Conservation (phyloP, 92 coral and sea anemone genomes). For the Umimayanthus kanabou region DNA sequence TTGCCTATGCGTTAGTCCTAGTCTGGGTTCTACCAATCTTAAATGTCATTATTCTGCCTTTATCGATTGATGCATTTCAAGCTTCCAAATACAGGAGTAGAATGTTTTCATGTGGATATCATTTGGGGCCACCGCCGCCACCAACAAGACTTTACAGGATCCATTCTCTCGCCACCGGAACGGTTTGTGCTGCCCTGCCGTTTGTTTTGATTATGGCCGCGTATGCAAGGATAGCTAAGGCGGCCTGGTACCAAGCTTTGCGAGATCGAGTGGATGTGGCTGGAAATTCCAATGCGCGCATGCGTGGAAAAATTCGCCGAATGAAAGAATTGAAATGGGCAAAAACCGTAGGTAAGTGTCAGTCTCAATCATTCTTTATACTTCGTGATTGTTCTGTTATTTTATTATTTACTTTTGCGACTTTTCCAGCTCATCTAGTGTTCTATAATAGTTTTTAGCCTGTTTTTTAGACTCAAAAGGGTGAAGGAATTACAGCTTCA, state of each 20-base stretch:
- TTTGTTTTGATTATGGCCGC: neutral
- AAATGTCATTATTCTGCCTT: slow-evolving; percentile 1
- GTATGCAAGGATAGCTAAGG: slow-evolving; percentile 17
- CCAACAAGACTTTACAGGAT: slow-evolving; percentile 1
- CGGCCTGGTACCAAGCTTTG: slow-evolving; percentile 32
- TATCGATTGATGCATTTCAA: slow-evolving; percentile 6
- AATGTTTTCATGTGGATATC: neutral
- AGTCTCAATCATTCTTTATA: neutral
- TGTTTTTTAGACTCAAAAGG: no score
- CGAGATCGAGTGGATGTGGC: neutral
- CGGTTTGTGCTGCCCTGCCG: neutral
- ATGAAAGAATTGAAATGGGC: slow-evolving; percentile 27
- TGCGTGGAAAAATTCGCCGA: slow-evolving; percentile 2
- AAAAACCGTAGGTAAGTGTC: slow-evolving; percentile 14
- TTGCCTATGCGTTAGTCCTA: neutral
- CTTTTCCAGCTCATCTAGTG: no score
- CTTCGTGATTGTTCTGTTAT: neutral
- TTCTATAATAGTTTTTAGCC: no score
- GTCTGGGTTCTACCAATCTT: slow-evolving; percentile 23
- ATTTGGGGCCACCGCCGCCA: neutral
- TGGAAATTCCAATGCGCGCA: neutral
- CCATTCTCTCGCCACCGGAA: slow-evolving; percentile 20
- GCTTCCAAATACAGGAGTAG: neutral
- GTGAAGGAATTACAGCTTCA: no score
- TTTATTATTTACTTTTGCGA: neutral